phyloP scores from a whole-genome alignment of 2,113 vertebrate species.

The Megatriorchis doriae region DNA sequence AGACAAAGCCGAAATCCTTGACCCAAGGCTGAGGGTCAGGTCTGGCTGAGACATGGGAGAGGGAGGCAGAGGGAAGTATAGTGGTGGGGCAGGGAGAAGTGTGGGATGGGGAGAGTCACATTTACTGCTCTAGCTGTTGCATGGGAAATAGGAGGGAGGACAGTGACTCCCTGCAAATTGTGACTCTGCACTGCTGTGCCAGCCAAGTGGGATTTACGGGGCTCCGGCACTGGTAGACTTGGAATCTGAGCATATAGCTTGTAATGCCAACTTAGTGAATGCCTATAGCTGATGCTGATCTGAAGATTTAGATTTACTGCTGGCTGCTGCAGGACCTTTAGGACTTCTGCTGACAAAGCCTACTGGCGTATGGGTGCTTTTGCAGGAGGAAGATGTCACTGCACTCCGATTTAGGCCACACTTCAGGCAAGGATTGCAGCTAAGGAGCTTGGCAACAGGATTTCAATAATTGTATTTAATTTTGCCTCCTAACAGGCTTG shows the following conservation, averaged over 20 bases:
- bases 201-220: background rate
- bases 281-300: background rate
- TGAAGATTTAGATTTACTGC: background rate
- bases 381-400: background rate
- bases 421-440: background rate
- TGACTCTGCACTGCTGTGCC: background rate
- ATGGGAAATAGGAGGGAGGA: background rate
- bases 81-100: background rate
- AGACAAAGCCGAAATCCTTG: background rate
- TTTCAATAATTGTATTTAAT: background rate
- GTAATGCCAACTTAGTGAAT: background rate
- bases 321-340: background rate
- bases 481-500: background rate
- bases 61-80: background rate
- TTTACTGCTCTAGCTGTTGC: background rate
- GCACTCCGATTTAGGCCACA: background rate
- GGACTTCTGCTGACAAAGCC: background rate
- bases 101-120: background rate
- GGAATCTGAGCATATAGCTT: background rate
- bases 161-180: background rate
- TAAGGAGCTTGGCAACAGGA: background rate
- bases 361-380: background rate
- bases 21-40: background rate
- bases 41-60: background rate
- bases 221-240: background rate